phyloP scores from a whole-genome alignment of 2,888 invertebrate genomes.

The Mythimna loreyi region DNA sequence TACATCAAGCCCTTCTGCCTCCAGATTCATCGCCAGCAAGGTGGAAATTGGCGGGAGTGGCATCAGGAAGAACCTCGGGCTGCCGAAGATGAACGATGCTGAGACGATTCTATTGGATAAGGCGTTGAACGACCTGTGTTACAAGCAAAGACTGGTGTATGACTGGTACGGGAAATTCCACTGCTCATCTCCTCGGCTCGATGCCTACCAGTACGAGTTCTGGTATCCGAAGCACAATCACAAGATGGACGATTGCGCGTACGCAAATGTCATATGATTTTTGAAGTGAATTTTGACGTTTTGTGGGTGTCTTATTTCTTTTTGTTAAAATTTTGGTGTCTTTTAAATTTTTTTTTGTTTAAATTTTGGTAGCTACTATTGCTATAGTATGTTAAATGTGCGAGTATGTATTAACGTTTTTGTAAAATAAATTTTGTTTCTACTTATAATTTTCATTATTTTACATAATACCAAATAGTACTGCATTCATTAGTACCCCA shows the following conservation, averaged over 20 bases:
- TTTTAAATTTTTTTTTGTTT: conserved; percentile 27
- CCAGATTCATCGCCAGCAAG: conserved; percentile 83
- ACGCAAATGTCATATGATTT: conserved; percentile 72
- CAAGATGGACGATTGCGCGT: conserved; percentile 82
- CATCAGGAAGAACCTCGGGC: conserved; percentile 84
- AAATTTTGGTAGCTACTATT: conserved; percentile 9
- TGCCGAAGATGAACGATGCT: conserved; percentile 84
- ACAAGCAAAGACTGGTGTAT: conserved; percentile 69
- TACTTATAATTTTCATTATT: conserved; percentile 23
- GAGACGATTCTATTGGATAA: conserved; percentile 82
- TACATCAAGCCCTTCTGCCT: conserved; percentile 74
- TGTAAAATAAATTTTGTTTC: conserved; percentile 38
- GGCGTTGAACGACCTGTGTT: conserved; percentile 77
- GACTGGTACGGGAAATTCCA: conserved; percentile 80
- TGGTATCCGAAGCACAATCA: conserved; percentile 68
- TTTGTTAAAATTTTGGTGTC: conserved; percentile 25
- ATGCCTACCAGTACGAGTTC: conserved; percentile 74
- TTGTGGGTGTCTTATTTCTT: conserved; percentile 41
- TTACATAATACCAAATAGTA: too few species aligned
- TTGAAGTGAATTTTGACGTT: conserved; percentile 21
- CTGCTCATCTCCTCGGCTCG: conserved; percentile 71
- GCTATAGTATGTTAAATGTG: conserved; percentile 1
- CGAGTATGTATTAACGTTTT: conserved; percentile 5
- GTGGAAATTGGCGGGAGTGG: conserved; percentile 87
- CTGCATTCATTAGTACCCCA: background rate